phyloP scores from a whole-genome alignment of 2,113 vertebrate genomes.

The Riparia riparia region DNA sequence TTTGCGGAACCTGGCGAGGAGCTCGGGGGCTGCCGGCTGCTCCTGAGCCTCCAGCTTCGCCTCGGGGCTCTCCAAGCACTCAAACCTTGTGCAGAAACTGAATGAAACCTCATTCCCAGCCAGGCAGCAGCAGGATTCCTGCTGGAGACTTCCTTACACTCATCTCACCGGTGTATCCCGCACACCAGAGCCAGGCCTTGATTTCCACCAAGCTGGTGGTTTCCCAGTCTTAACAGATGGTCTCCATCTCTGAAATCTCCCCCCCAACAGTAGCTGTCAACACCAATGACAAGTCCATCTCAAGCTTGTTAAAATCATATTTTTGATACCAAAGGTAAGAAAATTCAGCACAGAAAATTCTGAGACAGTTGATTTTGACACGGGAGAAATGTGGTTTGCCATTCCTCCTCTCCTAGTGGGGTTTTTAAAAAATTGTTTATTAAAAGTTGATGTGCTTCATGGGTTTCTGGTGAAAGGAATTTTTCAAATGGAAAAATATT shows the following conservation, averaged over 20 bases:
- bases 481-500: not conserved
- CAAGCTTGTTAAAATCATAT: not conserved
- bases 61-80: not conserved
- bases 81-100: not conserved
- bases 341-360: not conserved
- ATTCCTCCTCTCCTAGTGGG: not conserved
- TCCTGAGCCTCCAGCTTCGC: not conserved
- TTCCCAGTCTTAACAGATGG: not conserved
- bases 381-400: not conserved
- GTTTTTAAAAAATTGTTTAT: not conserved
- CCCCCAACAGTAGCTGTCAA: not conserved
- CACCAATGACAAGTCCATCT: not conserved
- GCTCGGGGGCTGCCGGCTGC: not conserved
- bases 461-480: not conserved
- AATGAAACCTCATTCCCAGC: not conserved
- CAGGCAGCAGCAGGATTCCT: not conserved
- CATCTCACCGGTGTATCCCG: not conserved
- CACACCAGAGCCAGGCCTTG: not conserved
- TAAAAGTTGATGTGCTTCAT: not conserved
- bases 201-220: accelerated
- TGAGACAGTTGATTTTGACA: not conserved
- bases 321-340: not conserved
- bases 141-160: not conserved
- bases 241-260: not conserved
- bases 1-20: not conserved